Base-by-base conservation (phyloP, 2,888 invertebrate genomes). In the Meta bourneti region DNA sequence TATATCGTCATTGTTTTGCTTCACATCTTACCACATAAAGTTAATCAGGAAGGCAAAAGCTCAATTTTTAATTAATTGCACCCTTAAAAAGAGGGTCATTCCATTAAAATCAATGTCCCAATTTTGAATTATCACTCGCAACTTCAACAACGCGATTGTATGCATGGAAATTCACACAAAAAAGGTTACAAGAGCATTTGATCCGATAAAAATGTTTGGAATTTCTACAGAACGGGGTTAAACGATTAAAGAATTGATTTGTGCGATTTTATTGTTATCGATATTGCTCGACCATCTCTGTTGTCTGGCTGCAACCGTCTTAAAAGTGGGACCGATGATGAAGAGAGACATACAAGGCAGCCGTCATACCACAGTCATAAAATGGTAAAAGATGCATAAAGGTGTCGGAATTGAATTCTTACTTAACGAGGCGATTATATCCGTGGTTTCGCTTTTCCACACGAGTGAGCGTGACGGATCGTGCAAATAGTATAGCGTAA, bases 371-470 rank as follows among this genome's bases (percentile, higher is more conserved):
- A 54, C 20, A 79, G 61, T 79, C 81, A 61, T 81, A 81, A 81
- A 81, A 81, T 79, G 79, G 61, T 19, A 79, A 81, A 49, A 16
- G 70, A 70, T 69, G n/a, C 71, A 81, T 54, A 71, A 81, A 48
- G 49, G 81, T 48, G 49, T 81, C 81, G 81, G 70, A 70, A 81
- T 48, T 49, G 70, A 71, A 81, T 70, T 70, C 81, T 69, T 81
- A 81, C 81, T 81, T 81, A 81, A 81, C 61, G 70, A 80, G 81
- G 81, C 81, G 49, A 70, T 81, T 81, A 81, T 81, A 61, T 79
- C 54, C 54, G 54, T 79, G 79, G 54, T 61, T 61, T 77, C 77
- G 34, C 79, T 79, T 61, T 79, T 79, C 79, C 79, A 79, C 79
- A 61, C 61, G 79, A 79, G 49, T 54, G 61, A 48, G 20, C 16